These are phyloP conservation scores for Scleropages formosus DNA, from an alignment of 2,797 vertebrate species.

Conservation along the genomic window DNA sequence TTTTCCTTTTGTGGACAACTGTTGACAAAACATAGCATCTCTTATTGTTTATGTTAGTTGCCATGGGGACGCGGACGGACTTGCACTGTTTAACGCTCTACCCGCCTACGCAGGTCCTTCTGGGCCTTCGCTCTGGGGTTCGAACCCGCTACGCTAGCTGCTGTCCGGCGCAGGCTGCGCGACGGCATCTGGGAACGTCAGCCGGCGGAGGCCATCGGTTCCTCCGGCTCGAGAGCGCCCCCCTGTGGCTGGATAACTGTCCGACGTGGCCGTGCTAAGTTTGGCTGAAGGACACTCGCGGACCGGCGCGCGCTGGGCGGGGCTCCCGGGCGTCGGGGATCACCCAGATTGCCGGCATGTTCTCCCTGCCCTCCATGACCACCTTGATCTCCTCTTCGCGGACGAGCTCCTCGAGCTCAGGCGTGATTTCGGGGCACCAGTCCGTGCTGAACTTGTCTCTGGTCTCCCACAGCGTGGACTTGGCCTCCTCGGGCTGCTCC, in stretches of 20 bases:
- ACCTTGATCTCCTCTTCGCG: constrained; percentile 63
- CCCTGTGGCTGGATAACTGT: constrained; percentile 37
- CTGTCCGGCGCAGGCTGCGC: background rate
- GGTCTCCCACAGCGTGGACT: constrained; percentile 66
- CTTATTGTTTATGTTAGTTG: constrained; percentile 13
- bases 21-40: too few species aligned
- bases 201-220: background rate
- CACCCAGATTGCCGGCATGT: constrained; percentile 64
- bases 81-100: too few species aligned
- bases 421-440: constrained; percentile 69
- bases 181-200: background rate
- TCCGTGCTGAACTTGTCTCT: constrained; percentile 68
- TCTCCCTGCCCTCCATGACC: constrained; percentile 54
- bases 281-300: constrained; percentile 62
- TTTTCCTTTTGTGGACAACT: too few species aligned
- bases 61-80: background rate
- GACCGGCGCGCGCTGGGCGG: constrained; percentile 40
- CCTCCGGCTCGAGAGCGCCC: too few species aligned
- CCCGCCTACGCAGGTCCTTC: too few species aligned
- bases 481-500: constrained; percentile 73
- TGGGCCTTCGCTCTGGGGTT: background rate
- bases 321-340: constrained; percentile 56
- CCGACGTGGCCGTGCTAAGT: too few species aligned
- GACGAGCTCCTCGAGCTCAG: constrained; percentile 70
- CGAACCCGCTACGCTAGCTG: background rate